Evolutionary conservation across 2,888 invertebrate genomes (phyloP), one percentile per base, ranked within the genome.

Genomic region (Trichopria drosophilae): DNA sequence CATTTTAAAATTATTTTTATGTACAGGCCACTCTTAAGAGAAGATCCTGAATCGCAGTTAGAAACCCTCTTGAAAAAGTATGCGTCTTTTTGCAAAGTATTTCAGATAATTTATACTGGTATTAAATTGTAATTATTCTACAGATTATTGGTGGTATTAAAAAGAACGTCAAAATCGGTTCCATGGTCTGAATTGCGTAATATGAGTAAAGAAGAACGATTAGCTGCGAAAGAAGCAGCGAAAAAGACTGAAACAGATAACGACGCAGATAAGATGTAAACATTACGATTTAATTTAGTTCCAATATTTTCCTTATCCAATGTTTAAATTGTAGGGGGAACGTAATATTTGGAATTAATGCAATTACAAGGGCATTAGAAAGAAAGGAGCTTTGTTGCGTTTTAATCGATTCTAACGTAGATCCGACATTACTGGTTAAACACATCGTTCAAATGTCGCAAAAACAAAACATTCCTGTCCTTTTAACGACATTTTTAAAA

Each of bases 401-500:
- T 15, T 42, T 76, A 44, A 47, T 76, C 18, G 72, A 75, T 37
- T 59, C 69, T 3, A 64, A 53, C 13, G 63, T 69, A 0, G 69
- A 73, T 13, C 67, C 71, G 3, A 47, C 58, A 10, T 44, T 72
- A 46, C 36, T 74, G 40, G 46, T 72, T 22, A 72, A 69, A 43
- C 74, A 75, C 41, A 54, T 75, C 34, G 52, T 73, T 23, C 28
- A 52, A 4, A 75, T 75, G 75, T 66, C 68, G 32, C 59, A 62
- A 10, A 62, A 64, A 51, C 69, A 69, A 44, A 56, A 61, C 26
- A 37, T 73, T 36, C 71, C 74, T n/a, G 53, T 69, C 24, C 31
- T 75, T 28, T 40, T 75, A 5, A 31, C 73, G 15, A 59, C 70
- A n/a, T 65, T 60, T 49, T 51, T 75, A 9, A 73, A 73, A 50